Evolutionary conservation across 2,797 vertebrate genomes (phyloP).

Genomic region (Cheirogaleus major): DNA sequence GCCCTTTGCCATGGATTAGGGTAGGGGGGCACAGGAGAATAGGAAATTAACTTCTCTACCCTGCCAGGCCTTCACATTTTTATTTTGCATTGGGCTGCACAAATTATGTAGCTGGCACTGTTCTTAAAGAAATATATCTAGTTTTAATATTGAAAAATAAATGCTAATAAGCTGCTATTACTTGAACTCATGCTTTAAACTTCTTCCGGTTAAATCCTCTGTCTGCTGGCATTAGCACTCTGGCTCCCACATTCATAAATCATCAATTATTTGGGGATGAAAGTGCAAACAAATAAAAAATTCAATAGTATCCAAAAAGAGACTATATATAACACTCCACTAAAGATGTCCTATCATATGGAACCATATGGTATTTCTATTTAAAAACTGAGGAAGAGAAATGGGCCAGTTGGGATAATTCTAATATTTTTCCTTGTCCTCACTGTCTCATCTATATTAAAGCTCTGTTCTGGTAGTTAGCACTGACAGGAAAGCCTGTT

Average conservation of each 20-base stretch:
- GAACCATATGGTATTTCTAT: conserved; percentile 55
- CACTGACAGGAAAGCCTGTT: conserved; percentile 14
- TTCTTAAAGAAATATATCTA: conserved; percentile 17
- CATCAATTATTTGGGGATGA: conserved; percentile 50
- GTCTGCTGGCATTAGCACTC: conserved; percentile 40
- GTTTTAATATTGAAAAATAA: conserved; percentile 25
- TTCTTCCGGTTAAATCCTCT: conserved; percentile 25
- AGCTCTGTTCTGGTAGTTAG: conserved; percentile 39
- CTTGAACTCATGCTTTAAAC: conserved; percentile 27
- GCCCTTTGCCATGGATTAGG: not conserved
- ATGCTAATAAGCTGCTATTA: conserved; percentile 12
- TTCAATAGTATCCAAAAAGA: conserved; percentile 30
- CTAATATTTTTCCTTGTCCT: conserved; percentile 39
- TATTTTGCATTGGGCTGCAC: not conserved
- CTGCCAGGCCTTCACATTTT: not conserved
- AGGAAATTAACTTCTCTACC: not conserved
- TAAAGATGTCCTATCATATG: conserved; percentile 53
- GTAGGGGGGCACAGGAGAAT: not conserved
- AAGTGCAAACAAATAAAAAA: conserved; percentile 58
- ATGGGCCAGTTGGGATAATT: conserved; percentile 12
- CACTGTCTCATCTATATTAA: not conserved
- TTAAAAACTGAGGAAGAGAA: conserved; percentile 32
- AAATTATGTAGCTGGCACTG: not conserved
- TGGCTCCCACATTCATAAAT: not conserved
- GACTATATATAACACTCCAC: not conserved